Evolutionary conservation across 2,113 vertebrate species (phyloP).

Genomic region (Silurus glanis): DNA sequence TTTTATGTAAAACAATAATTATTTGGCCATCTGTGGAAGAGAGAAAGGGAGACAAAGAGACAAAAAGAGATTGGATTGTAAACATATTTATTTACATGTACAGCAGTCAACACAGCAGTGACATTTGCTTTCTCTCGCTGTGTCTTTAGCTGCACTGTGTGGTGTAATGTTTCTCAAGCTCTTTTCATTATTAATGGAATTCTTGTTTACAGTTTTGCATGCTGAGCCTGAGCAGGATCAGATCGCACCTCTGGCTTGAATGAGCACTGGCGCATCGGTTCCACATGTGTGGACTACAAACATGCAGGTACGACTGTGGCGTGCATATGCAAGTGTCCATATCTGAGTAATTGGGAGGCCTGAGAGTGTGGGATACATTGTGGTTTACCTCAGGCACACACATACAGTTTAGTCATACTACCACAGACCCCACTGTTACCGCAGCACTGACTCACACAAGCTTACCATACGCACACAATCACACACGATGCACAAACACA

Average conservation of each 20-base stretch:
- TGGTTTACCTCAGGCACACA: slow-evolving; percentile 62
- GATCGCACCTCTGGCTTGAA: slow-evolving; percentile 21
- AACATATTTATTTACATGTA: slow-evolving; percentile 22
- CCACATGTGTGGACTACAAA: slow-evolving; percentile 16
- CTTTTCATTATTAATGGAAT: slow-evolving; percentile 53
- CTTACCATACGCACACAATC: slow-evolving; percentile 25
- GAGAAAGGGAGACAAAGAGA: slow-evolving; percentile 55
- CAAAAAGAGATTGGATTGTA: slow-evolving; percentile 8
- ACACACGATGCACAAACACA: slow-evolving; percentile 40
- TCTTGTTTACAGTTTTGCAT: slow-evolving; percentile 54
- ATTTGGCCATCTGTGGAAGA: slow-evolving; percentile 57
- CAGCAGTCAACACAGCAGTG: slow-evolving; percentile 20
- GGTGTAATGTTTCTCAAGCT: slow-evolving; percentile 38
- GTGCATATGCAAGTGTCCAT: slow-evolving; percentile 21
- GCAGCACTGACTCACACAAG: slow-evolving; percentile 29
- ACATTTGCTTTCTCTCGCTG: slow-evolving; percentile 37
- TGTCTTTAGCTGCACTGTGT: slow-evolving; percentile 31
- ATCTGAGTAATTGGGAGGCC: slow-evolving; percentile 47
- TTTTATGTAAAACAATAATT: slow-evolving; percentile 1
- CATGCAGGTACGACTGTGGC: slow-evolving; percentile 1
- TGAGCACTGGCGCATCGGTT: neutral
- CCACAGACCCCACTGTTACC: slow-evolving; percentile 34
- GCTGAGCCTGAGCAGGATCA: slow-evolving; percentile 35
- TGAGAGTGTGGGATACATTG: slow-evolving; percentile 61
- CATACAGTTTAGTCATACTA: slow-evolving; percentile 66